Conservation (phyloP, 2,113 vertebrate species). For the Notechis scutatus region DNA sequence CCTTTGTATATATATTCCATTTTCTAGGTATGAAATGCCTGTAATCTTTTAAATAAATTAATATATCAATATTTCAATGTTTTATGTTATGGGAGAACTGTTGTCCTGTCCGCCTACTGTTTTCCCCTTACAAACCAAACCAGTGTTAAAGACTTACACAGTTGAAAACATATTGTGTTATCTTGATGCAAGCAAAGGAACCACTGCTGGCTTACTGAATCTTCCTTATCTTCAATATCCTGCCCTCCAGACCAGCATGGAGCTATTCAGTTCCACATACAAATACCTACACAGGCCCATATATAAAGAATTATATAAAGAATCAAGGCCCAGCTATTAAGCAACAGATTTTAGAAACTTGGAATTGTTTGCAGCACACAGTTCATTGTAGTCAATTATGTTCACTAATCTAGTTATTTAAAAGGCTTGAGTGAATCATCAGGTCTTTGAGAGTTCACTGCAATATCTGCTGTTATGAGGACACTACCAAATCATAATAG, state of each 20-base stretch:
- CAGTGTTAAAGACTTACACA: not conserved
- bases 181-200: not conserved
- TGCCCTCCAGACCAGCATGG: not conserved
- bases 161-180: not conserved
- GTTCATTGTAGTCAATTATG: not conserved
- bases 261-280: not conserved
- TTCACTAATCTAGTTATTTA: not conserved
- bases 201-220: not conserved
- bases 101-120: not conserved
- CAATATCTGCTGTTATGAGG: not conserved
- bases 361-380: not conserved
- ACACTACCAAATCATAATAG: not conserved
- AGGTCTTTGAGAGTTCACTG: conserved; percentile 11
- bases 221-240: not conserved
- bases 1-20: too few species aligned
- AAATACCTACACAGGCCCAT: not conserved
- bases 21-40: not conserved
- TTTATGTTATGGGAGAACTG: not conserved
- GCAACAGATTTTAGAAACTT: not conserved
- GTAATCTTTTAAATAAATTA: not conserved
- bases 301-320: not conserved
- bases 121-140: not conserved
- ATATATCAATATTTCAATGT: not conserved
- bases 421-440: not conserved
- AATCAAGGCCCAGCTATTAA: not conserved